Percentiles rank a stretch among this genome's conserved stretches.
Conservation (phyloP, 2,797 vertebrate species). For the Pyrocephalus nanus region DNA sequence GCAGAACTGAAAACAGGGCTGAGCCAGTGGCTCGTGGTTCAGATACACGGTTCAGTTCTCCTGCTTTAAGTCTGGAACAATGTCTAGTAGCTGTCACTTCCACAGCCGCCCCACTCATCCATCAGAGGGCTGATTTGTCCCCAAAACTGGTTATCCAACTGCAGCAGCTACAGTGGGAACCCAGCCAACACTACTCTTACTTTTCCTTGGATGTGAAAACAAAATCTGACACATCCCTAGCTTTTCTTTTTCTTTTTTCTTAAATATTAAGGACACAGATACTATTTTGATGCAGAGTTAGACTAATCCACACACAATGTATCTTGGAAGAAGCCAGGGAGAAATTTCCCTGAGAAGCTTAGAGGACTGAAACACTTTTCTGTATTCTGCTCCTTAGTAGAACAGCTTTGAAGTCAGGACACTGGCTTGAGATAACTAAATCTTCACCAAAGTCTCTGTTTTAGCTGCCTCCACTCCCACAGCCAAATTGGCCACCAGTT, state of each 20-base stretch:
- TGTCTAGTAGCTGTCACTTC: neutral
- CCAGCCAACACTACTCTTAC: neutral
- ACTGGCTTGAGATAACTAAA: neutral
- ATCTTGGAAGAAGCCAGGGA: neutral
- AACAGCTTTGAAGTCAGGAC: neutral
- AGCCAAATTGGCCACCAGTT: neutral
- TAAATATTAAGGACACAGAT: neutral
- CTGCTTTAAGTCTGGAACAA: neutral
- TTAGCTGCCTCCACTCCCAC: neutral
- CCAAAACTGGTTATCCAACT: neutral
- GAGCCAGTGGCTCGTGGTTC: neutral
- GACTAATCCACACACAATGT: neutral
- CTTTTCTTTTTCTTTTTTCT: too few relatives aligned
- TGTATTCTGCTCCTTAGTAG: neutral
- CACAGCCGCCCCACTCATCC: neutral
- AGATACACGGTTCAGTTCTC: neutral
- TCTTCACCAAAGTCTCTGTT: neutral
- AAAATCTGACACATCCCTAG: neutral
- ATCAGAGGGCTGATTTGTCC: neutral
- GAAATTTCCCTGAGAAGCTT: neutral
- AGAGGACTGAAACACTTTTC: neutral
- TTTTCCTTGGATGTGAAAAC: neutral
- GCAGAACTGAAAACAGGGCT: neutral
- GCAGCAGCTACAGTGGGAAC: neutral
- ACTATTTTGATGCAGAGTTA: neutral